Evolutionary conservation across 2,797 vertebrate species (phyloP).

Genomic region (Arremon brunneinucha): DNA sequence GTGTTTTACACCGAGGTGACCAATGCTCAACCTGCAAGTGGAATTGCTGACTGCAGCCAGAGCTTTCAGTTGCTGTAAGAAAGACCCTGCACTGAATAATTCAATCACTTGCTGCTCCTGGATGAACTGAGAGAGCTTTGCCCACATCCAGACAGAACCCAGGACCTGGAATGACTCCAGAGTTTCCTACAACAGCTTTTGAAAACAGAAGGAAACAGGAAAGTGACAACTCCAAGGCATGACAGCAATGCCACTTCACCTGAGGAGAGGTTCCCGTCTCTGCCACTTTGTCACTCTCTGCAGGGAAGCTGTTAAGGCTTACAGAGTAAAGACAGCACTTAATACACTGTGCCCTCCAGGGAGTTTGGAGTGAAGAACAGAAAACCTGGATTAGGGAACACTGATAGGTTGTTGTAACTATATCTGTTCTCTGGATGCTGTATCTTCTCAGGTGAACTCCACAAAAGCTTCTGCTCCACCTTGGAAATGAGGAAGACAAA

Average conservation of each 20-base stretch:
- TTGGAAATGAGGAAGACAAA: not conserved
- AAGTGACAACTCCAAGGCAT: not conserved
- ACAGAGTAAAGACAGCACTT: not conserved
- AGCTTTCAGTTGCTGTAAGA: not conserved
- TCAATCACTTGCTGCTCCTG: not conserved
- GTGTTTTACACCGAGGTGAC: not conserved
- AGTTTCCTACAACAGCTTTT: not conserved
- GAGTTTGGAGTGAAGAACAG: not conserved
- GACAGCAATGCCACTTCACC: not conserved
- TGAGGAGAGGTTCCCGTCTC: not conserved
- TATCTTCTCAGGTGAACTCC: not conserved
- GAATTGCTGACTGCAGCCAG: not conserved
- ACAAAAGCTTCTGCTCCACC: not conserved
- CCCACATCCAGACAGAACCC: not conserved
- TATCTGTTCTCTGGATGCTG: not conserved
- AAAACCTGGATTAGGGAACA: not conserved
- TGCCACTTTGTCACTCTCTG: not conserved
- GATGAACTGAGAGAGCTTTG: not conserved
- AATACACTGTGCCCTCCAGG: not conserved
- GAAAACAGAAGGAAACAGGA: not conserved
- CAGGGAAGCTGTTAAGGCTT: not conserved
- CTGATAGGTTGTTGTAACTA: not conserved
- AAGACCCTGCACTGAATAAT: not conserved
- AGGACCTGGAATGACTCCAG: not conserved
- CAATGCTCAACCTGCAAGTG: not conserved